These are phyloP conservation scores for Passer domesticus DNA, from an alignment of 2,113 vertebrate species.

Conservation along the genomic window DNA sequence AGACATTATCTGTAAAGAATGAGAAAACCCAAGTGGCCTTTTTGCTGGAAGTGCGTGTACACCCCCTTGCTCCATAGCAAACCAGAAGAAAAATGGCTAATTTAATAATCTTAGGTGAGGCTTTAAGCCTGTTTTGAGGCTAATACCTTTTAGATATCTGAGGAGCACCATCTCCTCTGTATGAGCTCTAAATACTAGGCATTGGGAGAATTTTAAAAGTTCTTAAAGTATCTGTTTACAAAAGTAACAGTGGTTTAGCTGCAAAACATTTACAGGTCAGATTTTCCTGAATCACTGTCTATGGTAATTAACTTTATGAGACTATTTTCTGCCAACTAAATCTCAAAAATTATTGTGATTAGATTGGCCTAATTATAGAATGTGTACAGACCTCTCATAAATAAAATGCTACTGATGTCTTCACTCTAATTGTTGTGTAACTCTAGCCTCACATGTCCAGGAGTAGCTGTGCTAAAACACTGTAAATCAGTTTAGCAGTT, in stretches of 20 bases:
- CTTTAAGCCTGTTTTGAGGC: not conserved
- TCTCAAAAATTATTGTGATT: slow-evolving; percentile 26
- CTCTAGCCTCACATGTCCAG: slow-evolving; percentile 14
- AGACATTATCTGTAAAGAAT: not conserved
- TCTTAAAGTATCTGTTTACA: not conserved
- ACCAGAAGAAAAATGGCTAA: not conserved
- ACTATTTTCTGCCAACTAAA: not conserved
- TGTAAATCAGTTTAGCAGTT: slow-evolving; percentile 56
- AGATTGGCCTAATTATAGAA: slow-evolving; percentile 27
- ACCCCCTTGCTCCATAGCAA: not conserved
- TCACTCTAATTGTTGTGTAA: slow-evolving; percentile 56
- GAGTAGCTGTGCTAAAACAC: slow-evolving; percentile 50
- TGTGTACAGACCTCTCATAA: not conserved
- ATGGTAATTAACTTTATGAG: not conserved
- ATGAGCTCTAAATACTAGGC: no score
- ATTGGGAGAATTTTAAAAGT: not conserved
- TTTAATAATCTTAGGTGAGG: not conserved
- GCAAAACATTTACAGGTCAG: not conserved
- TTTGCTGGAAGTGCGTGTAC: not conserved
- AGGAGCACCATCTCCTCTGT: not conserved
- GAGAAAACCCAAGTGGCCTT: not conserved
- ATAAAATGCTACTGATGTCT: slow-evolving; percentile 56
- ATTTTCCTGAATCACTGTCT: not conserved
- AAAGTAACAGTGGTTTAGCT: not conserved
- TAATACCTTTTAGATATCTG: not conserved